Conservation (phyloP, 2,113 vertebrate species). For the Peromyscus leucopus region DNA sequence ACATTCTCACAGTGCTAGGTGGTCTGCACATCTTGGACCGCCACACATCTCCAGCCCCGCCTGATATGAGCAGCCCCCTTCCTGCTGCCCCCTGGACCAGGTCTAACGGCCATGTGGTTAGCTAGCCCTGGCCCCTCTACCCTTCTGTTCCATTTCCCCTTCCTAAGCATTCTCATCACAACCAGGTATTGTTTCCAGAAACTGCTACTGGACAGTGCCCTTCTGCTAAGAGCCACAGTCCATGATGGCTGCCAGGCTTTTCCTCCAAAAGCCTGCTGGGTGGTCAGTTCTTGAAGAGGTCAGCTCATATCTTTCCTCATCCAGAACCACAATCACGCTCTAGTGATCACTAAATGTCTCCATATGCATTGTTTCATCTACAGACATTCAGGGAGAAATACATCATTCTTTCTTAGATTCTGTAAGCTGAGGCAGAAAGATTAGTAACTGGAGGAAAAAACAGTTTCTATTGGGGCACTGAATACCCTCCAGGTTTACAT, state of each 20-base stretch:
- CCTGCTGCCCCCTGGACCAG: background rate
- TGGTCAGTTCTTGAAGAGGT: background rate
- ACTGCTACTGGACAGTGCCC: background rate
- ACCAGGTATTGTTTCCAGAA: constrained; percentile 25
- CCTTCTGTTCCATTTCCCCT: constrained; percentile 55
- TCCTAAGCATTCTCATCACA: background rate
- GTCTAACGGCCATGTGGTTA: background rate
- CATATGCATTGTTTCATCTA: background rate
- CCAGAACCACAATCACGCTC: background rate
- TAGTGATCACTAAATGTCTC: background rate
- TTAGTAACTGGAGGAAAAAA: background rate
- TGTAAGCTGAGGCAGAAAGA: background rate
- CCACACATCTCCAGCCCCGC: background rate
- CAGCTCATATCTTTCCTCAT: background rate
- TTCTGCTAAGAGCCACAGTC: background rate
- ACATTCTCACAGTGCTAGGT: fast-evolving
- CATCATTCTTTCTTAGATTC: background rate
- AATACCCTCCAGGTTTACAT: fast-evolving
- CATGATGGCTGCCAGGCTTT: background rate
- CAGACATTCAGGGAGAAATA: background rate
- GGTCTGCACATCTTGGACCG: too few relatives aligned
- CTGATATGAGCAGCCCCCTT: fast-evolving
- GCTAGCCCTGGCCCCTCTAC: background rate
- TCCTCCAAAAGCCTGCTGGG: background rate
- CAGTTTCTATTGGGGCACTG: background rate